phyloP scores from a whole-genome alignment of 2,797 vertebrate species.

The Clamator glandarius region DNA sequence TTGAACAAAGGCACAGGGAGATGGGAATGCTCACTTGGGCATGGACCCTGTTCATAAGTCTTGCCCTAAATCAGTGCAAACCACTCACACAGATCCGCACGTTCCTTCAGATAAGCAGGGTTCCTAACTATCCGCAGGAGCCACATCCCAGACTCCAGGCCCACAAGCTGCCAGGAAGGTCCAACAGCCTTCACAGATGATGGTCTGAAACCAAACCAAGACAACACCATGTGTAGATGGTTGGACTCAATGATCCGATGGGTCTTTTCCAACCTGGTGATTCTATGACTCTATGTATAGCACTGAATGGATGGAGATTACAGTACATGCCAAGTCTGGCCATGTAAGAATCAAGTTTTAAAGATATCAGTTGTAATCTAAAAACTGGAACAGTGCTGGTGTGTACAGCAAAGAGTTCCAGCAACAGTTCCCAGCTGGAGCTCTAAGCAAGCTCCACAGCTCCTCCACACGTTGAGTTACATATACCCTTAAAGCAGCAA shows the following conservation, averaged over 20 bases:
- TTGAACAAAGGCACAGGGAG: not conserved
- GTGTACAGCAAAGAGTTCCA: not conserved
- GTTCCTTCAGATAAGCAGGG: not conserved
- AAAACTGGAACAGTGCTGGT: not conserved
- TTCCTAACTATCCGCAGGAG: not conserved
- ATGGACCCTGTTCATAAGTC: not conserved
- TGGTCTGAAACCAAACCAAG: not conserved
- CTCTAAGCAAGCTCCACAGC: not conserved
- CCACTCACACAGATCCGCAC: accelerated
- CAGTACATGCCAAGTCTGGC: not conserved
- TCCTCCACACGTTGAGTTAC: not conserved
- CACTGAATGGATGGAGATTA: not conserved
- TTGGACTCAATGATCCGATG: too few relatives aligned
- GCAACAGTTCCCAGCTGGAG: not conserved
- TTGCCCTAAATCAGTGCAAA: not conserved
- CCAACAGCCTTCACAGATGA: not conserved
- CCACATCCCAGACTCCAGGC: not conserved
- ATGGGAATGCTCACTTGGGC: too few relatives aligned
- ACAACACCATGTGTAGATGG: accelerated
- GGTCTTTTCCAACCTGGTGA: too few relatives aligned
- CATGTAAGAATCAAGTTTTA: not conserved
- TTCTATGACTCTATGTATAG: too few relatives aligned
- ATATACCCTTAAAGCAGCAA: not conserved
- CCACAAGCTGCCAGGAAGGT: not conserved
- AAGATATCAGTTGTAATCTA: not conserved